A percentile compares a stretch with the other conserved stretches of the same genome.
Evolutionary conservation across 2,888 invertebrate genomes (phyloP).

Genomic region (Apocheima hispidaria): DNA sequence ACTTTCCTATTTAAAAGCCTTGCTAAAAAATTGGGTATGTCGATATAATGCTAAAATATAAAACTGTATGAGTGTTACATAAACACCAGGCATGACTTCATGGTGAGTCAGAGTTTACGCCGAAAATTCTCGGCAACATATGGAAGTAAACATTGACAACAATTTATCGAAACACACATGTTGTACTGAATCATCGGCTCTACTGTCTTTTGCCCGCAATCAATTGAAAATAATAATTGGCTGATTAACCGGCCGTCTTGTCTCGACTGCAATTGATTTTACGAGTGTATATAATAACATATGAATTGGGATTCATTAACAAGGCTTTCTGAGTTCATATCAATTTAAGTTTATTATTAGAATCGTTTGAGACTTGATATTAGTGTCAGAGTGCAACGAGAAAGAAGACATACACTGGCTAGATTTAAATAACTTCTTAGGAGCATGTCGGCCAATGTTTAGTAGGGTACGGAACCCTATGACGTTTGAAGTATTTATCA

Average conservation of each 20-base stretch:
- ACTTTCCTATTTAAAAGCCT: conserved; percentile 1
- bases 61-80: conserved; percentile 16
- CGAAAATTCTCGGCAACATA: conserved; percentile 56
- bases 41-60: conserved; percentile 8
- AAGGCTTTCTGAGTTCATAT: conserved; percentile 21
- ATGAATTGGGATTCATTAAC: conserved; percentile 58
- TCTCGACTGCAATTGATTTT: conserved; percentile 60
- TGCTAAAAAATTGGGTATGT: not conserved
- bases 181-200: conserved; percentile 58
- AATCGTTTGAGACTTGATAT: conserved; percentile 7
- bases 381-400: not conserved
- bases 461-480: too few species aligned
- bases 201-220: conserved; percentile 53
- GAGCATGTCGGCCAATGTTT: too few species aligned
- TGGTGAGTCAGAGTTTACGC: conserved; percentile 62
- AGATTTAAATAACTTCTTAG: not conserved
- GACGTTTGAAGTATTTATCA: too few species aligned
- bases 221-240: conserved; percentile 73
- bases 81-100: conserved; percentile 55
- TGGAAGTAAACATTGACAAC: conserved; percentile 62
- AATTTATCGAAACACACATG: conserved; percentile 52
- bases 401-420: not conserved
- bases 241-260: conserved; percentile 63
- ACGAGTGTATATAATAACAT: conserved; percentile 57
- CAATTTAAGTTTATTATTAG: conserved; percentile 30